Percentiles rank a stretch among this genome's conserved stretches.
Evolutionary conservation across 1,140 invertebrate genomes (phyloP).

Genomic region (Drosophila sechellia): DNA sequence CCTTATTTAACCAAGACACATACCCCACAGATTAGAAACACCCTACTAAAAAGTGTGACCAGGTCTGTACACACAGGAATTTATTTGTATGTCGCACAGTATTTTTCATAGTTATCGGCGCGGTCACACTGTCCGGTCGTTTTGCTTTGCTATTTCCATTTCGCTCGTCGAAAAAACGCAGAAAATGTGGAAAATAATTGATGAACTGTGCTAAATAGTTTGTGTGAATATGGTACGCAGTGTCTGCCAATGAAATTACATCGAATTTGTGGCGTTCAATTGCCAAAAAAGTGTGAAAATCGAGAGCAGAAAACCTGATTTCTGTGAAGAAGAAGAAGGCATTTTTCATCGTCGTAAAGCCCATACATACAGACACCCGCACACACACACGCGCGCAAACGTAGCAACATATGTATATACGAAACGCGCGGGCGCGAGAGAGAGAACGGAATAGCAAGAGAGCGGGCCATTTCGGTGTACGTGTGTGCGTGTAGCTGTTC

Average conservation of each 20-base stretch:
- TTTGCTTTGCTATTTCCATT: not conserved
- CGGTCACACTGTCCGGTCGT: too few species aligned
- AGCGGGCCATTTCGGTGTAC: slow-evolving; percentile 3
- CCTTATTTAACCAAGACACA: too few species aligned
- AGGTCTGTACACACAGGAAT: not conserved
- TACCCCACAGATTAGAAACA: not conserved
- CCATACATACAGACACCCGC: slow-evolving; percentile 61
- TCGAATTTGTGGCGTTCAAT: slow-evolving; percentile 15
- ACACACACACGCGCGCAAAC: slow-evolving; percentile 7
- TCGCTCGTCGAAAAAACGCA: slow-evolving; percentile 40
- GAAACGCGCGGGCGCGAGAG: slow-evolving; percentile 70
- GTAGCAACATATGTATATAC: slow-evolving; percentile 43
- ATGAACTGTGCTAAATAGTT: slow-evolving; percentile 58
- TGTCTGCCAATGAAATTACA: slow-evolving; percentile 39
- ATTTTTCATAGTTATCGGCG: too few species aligned
- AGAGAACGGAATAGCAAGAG: slow-evolving; percentile 32
- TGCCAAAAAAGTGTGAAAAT: slow-evolving; percentile 49
- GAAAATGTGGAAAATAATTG: slow-evolving; percentile 67
- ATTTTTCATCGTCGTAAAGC: slow-evolving; percentile 77
- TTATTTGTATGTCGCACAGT: too few species aligned
- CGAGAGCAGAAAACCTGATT: slow-evolving; percentile 69
- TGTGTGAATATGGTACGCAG: slow-evolving; percentile 12
- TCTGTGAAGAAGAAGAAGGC: slow-evolving; percentile 67
- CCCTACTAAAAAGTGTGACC: not conserved
- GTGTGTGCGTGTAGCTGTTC: slow-evolving; percentile 53